These are phyloP conservation scores for Engystomops pustulosus DNA, from an alignment of 2,113 vertebrate species.

Conservation along the genomic window DNA sequence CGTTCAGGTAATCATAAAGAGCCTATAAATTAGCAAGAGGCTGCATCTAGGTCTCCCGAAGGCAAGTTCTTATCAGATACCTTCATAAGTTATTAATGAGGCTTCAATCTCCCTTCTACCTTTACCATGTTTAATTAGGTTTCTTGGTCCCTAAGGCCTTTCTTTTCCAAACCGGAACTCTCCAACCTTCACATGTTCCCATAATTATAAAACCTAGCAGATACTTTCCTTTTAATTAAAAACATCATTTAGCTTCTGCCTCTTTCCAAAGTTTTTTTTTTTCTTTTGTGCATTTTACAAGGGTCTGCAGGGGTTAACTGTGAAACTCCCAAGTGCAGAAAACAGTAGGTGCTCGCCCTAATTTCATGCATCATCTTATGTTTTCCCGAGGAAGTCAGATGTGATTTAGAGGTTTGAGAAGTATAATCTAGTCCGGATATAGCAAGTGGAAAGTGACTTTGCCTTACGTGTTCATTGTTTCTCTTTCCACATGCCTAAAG, in stretches of 20 bases:
- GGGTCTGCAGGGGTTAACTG: constrained; percentile 23
- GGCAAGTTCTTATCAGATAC: constrained; percentile 59
- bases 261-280: constrained; percentile 26
- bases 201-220: constrained; percentile 55
- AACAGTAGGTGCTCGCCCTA: background rate
- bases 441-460: background rate
- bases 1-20: constrained; percentile 56
- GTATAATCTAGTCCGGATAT: background rate
- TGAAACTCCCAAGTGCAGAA: no score
- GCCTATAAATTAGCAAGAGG: constrained; percentile 57
- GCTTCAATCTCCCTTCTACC: constrained; percentile 58
- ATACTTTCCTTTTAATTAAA: constrained; percentile 59
- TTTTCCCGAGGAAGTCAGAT: background rate
- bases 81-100: constrained; percentile 60
- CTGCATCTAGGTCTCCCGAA: constrained; percentile 57
- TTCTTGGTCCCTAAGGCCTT: constrained; percentile 56
- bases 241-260: constrained; percentile 47
- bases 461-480: no score
- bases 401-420: background rate
- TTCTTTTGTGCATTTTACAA: background rate
- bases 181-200: constrained; percentile 59
- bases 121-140: constrained; percentile 61
- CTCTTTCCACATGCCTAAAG: no score
- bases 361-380: background rate
- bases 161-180: constrained; percentile 51